phyloP scores from a whole-genome alignment of 2,888 invertebrate species.

The Hydraecia micacea region DNA sequence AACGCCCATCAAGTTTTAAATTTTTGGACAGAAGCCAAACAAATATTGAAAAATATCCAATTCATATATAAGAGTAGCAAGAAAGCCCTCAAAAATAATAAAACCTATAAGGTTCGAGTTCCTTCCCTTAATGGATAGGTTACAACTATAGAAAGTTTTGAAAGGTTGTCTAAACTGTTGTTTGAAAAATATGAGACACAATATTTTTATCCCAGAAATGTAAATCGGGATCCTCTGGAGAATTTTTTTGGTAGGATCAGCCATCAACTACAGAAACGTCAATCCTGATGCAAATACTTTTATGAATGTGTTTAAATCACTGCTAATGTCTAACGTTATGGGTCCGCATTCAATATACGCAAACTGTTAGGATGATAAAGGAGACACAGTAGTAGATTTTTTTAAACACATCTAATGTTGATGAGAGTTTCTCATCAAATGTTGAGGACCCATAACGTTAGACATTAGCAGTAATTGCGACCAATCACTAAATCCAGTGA shows the following conservation, averaged over 20 bases:
- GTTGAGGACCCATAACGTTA: background rate
- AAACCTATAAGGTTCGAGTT: conserved; percentile 3
- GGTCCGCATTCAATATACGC: conserved; percentile 7
- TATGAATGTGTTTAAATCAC: conserved; percentile 2
- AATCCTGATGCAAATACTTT: conserved; percentile 24
- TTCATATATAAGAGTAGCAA: conserved; percentile 5
- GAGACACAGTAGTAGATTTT: conserved; percentile 10
- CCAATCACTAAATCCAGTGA: conserved; percentile 4
- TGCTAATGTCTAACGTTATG: conserved; percentile 6
- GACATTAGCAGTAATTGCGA: conserved; percentile 10
- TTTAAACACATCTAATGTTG: background rate
- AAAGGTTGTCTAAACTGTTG: conserved; percentile 9
- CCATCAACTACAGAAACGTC: conserved; percentile 20
- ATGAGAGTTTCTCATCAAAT: background rate
- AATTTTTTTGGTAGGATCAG: conserved; percentile 16
- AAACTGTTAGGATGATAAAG: conserved; percentile 6
- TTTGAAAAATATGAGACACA: background rate
- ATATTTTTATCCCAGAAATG: conserved; percentile 18
- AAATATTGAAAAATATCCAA: background rate
- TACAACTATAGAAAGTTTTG: conserved; percentile 7
- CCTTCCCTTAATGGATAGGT: conserved; percentile 1
- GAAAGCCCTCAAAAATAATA: background rate
- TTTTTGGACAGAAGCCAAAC: conserved; percentile 9
- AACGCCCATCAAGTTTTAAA: background rate
- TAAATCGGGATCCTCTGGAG: conserved; percentile 17